Evolutionary conservation across 2,888 invertebrate genomes (phyloP).

Genomic region (Trilocha varians): DNA sequence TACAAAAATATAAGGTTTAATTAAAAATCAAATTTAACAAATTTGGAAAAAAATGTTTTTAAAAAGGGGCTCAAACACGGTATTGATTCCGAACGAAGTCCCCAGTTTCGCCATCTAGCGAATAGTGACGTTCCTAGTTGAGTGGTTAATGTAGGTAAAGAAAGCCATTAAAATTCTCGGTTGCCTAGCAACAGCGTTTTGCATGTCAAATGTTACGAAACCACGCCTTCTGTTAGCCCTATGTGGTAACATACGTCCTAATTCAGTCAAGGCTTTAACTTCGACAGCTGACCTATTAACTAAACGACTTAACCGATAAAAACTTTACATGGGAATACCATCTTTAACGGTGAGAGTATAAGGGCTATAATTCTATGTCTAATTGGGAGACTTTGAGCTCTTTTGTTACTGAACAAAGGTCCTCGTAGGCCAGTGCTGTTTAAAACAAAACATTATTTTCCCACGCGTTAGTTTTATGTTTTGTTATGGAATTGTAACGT

Average conservation of each 20-base stretch:
- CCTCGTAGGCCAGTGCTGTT: not conserved
- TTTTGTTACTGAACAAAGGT: not conserved
- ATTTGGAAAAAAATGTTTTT: too few species aligned
- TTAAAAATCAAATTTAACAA: too few species aligned
- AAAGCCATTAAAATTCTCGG: slow-evolving; percentile 3
- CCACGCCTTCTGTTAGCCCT: slow-evolving; percentile 58
- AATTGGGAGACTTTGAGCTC: not conserved
- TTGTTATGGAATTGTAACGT: not conserved
- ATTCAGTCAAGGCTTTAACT: slow-evolving; percentile 66
- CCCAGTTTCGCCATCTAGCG: too few species aligned
- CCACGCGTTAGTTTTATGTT: not conserved
- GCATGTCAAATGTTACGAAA: slow-evolving; percentile 41
- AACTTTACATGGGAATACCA: slow-evolving; percentile 10
- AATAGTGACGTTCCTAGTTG: too few species aligned
- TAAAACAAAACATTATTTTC: not conserved
- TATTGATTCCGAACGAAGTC: too few species aligned
- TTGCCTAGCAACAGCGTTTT: slow-evolving; percentile 38
- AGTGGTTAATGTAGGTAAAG: too few species aligned
- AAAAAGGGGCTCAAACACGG: too few species aligned
- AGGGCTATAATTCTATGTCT: not conserved
- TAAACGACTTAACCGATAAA: slow-evolving; percentile 22
- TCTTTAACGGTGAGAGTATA: slow-evolving; percentile 5
- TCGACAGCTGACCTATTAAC: slow-evolving; percentile 21
- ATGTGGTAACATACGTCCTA: slow-evolving; percentile 65
- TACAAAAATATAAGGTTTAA: too few species aligned